phyloP scores from a whole-genome alignment of 2,113 vertebrate species.

The Athene noctua region DNA sequence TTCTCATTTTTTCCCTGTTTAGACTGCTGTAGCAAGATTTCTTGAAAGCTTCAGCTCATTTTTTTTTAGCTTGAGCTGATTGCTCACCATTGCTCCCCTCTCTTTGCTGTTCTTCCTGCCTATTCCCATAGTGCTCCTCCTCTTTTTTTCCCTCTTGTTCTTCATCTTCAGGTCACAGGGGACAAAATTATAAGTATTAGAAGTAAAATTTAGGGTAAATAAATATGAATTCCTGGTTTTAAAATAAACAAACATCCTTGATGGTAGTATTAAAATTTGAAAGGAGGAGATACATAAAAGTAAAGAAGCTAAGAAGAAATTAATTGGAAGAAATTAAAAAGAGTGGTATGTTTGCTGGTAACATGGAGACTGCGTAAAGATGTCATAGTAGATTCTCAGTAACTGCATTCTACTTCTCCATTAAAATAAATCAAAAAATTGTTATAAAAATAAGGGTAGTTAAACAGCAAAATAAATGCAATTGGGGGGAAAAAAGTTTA shows the following conservation, averaged over 20 bases:
- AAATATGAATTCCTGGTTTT: not conserved
- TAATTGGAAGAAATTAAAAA: not conserved
- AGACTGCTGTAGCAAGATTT: not conserved
- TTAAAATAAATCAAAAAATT: not conserved
- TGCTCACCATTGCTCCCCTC: not conserved
- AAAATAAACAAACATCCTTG: not conserved
- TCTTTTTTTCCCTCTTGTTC: not conserved
- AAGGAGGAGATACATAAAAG: not conserved
- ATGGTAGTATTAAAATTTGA: not conserved
- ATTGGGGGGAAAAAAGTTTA: too few species aligned
- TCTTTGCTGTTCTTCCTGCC: not conserved
- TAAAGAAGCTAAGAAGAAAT: not conserved
- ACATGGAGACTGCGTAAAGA: not conserved
- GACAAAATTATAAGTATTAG: not conserved
- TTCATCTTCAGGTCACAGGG: not conserved
- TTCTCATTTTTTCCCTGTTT: not conserved
- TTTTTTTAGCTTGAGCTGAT: not conserved
- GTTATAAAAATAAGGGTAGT: not conserved
- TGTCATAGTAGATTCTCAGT: not conserved
- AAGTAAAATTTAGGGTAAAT: not conserved
- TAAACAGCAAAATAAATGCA: not conserved
- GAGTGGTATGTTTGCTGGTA: not conserved
- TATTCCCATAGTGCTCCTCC: not conserved
- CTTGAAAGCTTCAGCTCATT: not conserved
- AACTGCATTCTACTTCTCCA: not conserved